These are phyloP conservation scores for Creontiades dilutus DNA, from an alignment of 2,888 invertebrate species.

Conservation along the genomic window DNA sequence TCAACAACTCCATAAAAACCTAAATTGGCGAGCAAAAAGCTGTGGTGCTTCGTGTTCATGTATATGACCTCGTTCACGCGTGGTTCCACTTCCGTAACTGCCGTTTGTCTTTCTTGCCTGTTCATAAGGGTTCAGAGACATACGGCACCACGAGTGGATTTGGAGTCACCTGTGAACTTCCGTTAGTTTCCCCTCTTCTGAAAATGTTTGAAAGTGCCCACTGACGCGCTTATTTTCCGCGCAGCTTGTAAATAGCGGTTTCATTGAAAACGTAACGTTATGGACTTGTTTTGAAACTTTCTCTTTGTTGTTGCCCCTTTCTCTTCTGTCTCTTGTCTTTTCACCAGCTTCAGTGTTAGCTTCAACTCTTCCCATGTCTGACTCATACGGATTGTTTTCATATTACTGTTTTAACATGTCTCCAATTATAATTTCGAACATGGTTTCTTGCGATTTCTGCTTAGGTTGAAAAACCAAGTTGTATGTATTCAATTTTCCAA, in stretches of 20 bases:
- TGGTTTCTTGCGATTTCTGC: constrained; percentile 2
- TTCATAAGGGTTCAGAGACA: background rate
- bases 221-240: too few relatives aligned
- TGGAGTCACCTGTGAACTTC: constrained; percentile 22
- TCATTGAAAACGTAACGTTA: too few relatives aligned
- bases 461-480: background rate
- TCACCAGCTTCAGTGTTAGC: too few relatives aligned
- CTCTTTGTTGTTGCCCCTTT: too few relatives aligned
- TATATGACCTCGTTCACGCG: background rate
- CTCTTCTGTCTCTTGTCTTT: too few relatives aligned
- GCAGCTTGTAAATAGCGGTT: too few relatives aligned
- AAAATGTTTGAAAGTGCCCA: too few relatives aligned
- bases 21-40: constrained; percentile 29
- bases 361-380: background rate
- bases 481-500: background rate
- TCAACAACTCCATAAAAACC: background rate
- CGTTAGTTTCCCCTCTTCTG: too few relatives aligned
- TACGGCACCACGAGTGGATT: background rate
- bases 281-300: too few relatives aligned
- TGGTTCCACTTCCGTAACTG: background rate
- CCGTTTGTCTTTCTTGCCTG: background rate
- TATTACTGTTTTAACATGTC: background rate
- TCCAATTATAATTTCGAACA: background rate
- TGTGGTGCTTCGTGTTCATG: background rate
- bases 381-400: background rate